Conservation (phyloP, 2,888 invertebrate genomes). For the Lottia scabra region DNA sequence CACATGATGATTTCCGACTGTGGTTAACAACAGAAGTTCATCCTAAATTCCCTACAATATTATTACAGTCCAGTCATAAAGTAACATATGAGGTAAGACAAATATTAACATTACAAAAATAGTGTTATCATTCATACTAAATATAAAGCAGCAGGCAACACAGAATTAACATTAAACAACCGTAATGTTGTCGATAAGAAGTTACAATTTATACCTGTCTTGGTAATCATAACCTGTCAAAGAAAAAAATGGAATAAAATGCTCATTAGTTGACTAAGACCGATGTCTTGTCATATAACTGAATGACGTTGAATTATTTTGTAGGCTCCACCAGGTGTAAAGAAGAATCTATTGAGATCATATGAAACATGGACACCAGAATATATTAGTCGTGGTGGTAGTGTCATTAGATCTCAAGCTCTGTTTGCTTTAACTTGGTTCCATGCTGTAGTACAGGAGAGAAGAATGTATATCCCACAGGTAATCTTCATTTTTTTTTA, state of each 20-base stretch:
- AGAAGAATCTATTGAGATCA: constrained; percentile 82
- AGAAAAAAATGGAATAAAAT: no score
- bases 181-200: no score
- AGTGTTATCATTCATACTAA: not conserved
- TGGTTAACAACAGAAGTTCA: constrained; percentile 91
- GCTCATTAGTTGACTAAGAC: no score
- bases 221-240: no score
- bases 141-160: no score
- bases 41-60: constrained; percentile 79
- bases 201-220: no score
- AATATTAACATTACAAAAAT: not conserved
- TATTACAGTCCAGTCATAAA: constrained; percentile 84
- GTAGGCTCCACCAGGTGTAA: constrained; percentile 86
- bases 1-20: constrained; percentile 76
- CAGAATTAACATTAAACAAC: no score
- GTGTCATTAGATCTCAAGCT: constrained; percentile 70
- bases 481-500: constrained; percentile 43
- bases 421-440: constrained; percentile 86
- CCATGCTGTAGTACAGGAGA: constrained; percentile 88
- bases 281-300: no score
- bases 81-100: constrained; percentile 78
- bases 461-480: constrained; percentile 89
- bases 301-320: constrained; percentile 7
- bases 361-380: constrained; percentile 78
- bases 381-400: constrained; percentile 65